Evolutionary conservation across 1,140 invertebrate species (phyloP).

Genomic region (Drosophila suzukii): DNA sequence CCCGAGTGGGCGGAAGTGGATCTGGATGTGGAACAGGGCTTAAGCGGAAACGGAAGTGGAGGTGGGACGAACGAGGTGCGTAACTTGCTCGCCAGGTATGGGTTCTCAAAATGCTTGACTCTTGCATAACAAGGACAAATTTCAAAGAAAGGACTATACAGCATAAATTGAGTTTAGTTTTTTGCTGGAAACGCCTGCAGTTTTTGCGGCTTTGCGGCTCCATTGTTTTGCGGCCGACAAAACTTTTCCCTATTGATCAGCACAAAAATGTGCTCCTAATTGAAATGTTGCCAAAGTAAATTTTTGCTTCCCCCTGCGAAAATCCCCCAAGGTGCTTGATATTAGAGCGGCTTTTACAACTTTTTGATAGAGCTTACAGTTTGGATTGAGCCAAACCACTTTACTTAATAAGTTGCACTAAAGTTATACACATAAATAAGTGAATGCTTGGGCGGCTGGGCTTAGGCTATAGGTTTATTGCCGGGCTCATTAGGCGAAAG

Average conservation of each 20-base stretch:
- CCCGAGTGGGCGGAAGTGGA: constrained; percentile 31
- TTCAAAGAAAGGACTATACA: constrained; percentile 6
- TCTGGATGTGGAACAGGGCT: constrained; percentile 24
- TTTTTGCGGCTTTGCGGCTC: constrained; percentile 26
- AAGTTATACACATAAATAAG: constrained; percentile 45
- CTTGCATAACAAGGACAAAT: constrained; percentile 67
- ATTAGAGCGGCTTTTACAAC: constrained; percentile 61
- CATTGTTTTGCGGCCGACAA: constrained; percentile 39
- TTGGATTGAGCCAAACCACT: constrained; percentile 51
- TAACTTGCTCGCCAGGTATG: constrained; percentile 61
- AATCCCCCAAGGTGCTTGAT: constrained; percentile 35
- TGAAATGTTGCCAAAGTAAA: constrained; percentile 65
- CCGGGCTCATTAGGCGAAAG: background rate
- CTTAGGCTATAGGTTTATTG: constrained; percentile 3
- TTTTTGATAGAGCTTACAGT: constrained; percentile 63
- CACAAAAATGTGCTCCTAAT: constrained; percentile 63
- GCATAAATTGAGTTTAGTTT: constrained; percentile 50
- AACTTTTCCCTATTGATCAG: constrained; percentile 70
- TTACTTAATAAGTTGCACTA: constrained; percentile 58
- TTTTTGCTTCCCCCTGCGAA: constrained; percentile 19
- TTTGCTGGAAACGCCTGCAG: constrained; percentile 37
- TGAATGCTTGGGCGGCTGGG: constrained; percentile 7
- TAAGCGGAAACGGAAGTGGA: constrained; percentile 41
- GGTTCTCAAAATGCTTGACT: constrained; percentile 19
- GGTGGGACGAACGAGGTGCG: constrained; percentile 29